These are phyloP conservation scores for Morone saxatilis DNA, from an alignment of 2,113 vertebrate species.

Conservation along the genomic window DNA sequence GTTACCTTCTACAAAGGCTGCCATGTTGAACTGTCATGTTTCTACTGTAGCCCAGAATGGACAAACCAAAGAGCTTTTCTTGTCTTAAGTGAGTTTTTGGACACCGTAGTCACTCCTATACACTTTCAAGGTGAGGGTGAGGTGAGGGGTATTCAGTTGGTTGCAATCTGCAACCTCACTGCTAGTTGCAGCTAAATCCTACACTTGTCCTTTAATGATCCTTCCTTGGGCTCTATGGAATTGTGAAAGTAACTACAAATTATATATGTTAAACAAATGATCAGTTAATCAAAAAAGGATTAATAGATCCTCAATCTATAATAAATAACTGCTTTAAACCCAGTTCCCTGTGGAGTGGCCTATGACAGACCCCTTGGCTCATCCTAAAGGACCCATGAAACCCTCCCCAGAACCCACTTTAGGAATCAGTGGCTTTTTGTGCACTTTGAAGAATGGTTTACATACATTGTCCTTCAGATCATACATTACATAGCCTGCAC, in stretches of 20 bases:
- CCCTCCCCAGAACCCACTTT: background rate
- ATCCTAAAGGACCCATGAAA: background rate
- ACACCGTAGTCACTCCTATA: no score
- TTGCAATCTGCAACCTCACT: no score
- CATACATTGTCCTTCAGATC: constrained; percentile 6
- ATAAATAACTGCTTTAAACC: background rate
- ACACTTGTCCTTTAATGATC: background rate
- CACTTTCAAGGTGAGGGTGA: no score
- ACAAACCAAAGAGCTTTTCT: no score
- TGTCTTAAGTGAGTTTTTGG: no score
- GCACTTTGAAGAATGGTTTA: background rate
- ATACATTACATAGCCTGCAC: background rate
- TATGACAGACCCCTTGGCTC: background rate
- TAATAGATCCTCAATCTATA: background rate
- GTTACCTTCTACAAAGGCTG: no score
- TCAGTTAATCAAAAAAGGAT: background rate
- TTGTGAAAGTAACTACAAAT: background rate
- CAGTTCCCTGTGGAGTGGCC: no score
- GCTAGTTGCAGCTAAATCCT: no score
- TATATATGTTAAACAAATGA: background rate
- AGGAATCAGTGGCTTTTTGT: background rate
- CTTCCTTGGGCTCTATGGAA: background rate
- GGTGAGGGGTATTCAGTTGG: no score
- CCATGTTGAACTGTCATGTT: no score
- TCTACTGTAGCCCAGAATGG: no score